Evolutionary conservation across 2,113 vertebrate species (phyloP), one percentile per base, ranked within the genome.

Genomic region (Tachycineta bicolor): DNA sequence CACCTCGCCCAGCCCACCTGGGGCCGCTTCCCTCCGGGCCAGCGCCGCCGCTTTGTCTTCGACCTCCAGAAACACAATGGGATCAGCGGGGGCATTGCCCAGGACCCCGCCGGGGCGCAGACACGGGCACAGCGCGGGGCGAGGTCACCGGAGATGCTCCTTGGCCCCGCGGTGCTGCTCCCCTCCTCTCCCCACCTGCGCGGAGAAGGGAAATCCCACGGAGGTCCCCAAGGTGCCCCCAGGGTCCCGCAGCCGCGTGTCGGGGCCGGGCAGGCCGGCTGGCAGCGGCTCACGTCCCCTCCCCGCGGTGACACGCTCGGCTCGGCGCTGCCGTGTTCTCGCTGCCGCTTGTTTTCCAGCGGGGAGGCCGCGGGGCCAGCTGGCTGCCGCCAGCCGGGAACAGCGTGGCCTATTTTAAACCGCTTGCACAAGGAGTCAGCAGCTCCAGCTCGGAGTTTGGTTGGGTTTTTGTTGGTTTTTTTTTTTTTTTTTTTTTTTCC

Each of bases 391-490:
- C 80, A 24, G 89, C 58, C 91, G 92, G 95, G 95, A 95, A 97
- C 93, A 97, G 91, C 62, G 9, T 97, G 94, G 94, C 96, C 95
- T 96, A 94, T 94, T 88, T 95, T 96, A 96, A 97, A 96, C 94
- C 39, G 34, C 96, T 96, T 96, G 94, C 95, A 97, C 95, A 96
- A 96, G 96, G 95, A 97, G 93, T 96, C 90, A 96, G 95, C 93
- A 93, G 90, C 94, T 96, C 95, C 87, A 90, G 93, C 93, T 63
- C 87, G 12, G 93, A 96, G 37, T 37, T 37, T 37, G 37, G 37
- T 37, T 37, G 37, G 37, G 7, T 37, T 37, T 37, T 37, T 37
- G n/a, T n/a, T n/a, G n/a, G n/a, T 37, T 37, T 37, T 37, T 37
- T 37, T 37, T 37, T 37, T 37, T 37, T 37, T 37, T 37, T 37